phyloP scores from a whole-genome alignment of 2,113 vertebrate species.

The Hemiprocne comata region DNA sequence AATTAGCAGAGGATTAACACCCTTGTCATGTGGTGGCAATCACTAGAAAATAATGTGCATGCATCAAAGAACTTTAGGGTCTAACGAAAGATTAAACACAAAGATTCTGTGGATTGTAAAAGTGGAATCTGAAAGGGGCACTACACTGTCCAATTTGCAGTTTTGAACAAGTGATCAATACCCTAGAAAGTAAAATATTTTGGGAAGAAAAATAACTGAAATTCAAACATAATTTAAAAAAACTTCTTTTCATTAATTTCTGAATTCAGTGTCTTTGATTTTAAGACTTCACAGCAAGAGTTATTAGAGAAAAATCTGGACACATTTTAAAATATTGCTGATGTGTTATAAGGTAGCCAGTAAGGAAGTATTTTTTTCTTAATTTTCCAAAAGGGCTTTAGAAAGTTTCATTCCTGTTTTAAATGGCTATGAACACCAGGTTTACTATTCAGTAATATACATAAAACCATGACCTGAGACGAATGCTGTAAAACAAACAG shows the following conservation, averaged over 20 bases:
- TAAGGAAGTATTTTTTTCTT: not conserved
- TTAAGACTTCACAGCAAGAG: not conserved
- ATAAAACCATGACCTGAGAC: not conserved
- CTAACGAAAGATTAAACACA: conserved; percentile 19
- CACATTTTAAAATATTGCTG: not conserved
- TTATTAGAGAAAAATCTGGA: not conserved
- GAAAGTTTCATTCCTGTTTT: not conserved
- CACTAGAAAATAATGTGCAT: conserved; percentile 40
- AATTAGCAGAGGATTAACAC: conserved; percentile 62
- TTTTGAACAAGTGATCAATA: not conserved
- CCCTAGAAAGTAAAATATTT: not conserved
- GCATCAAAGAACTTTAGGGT: not conserved
- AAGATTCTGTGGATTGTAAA: not conserved
- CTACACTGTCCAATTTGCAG: not conserved
- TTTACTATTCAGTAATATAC: not conserved
- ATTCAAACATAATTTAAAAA: not conserved
- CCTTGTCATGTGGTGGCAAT: conserved; percentile 20
- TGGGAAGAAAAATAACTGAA: not conserved
- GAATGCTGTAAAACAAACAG: not conserved
- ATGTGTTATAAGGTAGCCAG: not conserved
- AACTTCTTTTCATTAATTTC: not conserved
- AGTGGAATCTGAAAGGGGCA: not conserved
- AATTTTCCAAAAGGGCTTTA: not conserved
- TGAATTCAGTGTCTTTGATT: not conserved
- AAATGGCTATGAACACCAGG: not conserved